These are phyloP conservation scores for Myiopsitta monachus DNA, from an alignment of 2,113 vertebrate genomes.

Conservation along the genomic window DNA sequence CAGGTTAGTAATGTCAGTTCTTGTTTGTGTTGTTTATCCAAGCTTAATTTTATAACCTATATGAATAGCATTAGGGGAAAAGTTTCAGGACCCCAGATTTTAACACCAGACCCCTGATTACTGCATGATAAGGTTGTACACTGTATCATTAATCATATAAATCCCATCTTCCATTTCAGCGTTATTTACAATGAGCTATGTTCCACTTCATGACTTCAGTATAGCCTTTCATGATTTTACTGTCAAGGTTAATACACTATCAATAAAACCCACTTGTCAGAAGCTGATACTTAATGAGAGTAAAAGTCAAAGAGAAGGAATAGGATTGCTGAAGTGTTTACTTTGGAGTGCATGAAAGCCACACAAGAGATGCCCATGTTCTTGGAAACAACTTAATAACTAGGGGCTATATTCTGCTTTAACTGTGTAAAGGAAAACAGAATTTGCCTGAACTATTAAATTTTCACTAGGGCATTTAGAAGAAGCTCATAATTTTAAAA, in stretches of 20 bases:
- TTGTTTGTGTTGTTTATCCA: neutral
- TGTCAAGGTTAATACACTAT: constrained; percentile 77
- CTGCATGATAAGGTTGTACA: constrained; percentile 10
- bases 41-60: constrained; percentile 4
- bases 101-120: constrained; percentile 12
- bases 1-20: constrained; percentile 71
- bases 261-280: constrained; percentile 73
- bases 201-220: constrained; percentile 70
- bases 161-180: constrained; percentile 58
- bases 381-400: neutral
- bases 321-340: constrained; percentile 61
- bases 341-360: neutral
- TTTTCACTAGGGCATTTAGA: neutral
- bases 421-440: neutral
- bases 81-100: constrained; percentile 32
- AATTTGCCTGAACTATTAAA: neutral
- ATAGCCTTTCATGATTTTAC: constrained; percentile 68
- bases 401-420: neutral
- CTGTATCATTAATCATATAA: constrained; percentile 59
- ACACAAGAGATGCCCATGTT: neutral
- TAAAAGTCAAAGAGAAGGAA: constrained; percentile 60
- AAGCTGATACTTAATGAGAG: constrained; percentile 73
- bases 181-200: constrained; percentile 74
- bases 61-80: neutral
- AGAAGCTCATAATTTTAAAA: neutral